Conservation (phyloP, 2,888 invertebrate species). For the Elgonia sp. region DNA sequence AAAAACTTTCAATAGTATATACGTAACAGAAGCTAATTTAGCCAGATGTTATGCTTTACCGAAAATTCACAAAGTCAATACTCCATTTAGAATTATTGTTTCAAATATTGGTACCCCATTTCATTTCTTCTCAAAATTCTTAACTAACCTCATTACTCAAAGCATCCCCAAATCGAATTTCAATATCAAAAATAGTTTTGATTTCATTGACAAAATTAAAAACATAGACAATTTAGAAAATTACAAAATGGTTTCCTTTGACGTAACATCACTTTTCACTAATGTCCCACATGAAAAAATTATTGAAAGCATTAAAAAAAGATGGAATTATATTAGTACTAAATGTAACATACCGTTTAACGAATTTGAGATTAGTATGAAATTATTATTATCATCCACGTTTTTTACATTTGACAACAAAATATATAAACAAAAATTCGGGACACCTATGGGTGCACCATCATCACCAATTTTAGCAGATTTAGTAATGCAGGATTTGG, state of each 20-base stretch:
- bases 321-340: background rate
- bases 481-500: no score
- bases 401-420: no score
- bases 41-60: background rate
- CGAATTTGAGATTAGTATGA: background rate
- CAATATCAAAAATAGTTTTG: conserved; percentile 26
- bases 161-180: background rate
- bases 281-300: conserved; percentile 1
- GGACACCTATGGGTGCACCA: background rate
- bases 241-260: conserved; percentile 3
- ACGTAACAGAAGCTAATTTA: no score
- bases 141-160: background rate
- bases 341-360: conserved; percentile 12
- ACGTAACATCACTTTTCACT: conserved; percentile 18
- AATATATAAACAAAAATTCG: no score
- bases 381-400: background rate
- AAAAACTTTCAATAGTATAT: background rate
- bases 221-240: background rate
- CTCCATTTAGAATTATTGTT: no score
- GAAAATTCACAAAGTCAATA: background rate
- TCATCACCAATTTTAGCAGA: conserved; percentile 22
- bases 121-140: conserved; percentile 2
- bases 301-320: conserved; percentile 7
- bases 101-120: background rate
- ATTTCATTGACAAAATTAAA: conserved; percentile 8